Percentiles rank a stretch among this genome's conserved stretches.
phyloP scores from a whole-genome alignment of 2,113 vertebrate genomes.

The Serinus canaria region DNA sequence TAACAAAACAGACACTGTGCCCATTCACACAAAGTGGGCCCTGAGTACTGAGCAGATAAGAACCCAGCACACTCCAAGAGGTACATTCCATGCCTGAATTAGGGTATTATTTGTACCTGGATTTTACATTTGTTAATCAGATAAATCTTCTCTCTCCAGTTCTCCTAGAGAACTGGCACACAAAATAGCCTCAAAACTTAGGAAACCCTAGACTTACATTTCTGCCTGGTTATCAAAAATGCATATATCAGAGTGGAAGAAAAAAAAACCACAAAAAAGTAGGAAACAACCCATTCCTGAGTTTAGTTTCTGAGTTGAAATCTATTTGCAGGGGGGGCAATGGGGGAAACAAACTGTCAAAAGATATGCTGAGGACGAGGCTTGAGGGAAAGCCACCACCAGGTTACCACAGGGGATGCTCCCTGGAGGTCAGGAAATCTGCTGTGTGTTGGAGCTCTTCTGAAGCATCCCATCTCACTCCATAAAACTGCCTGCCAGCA shows the following conservation, averaged over 20 bases:
- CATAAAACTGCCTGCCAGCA: background rate
- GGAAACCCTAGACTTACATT: background rate
- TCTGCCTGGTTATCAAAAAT: background rate
- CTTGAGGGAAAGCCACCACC: background rate
- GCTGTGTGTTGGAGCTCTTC: background rate
- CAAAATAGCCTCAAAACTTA: background rate
- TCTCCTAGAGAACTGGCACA: background rate
- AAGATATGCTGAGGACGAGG: background rate
- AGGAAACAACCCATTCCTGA: background rate
- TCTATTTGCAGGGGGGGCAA: background rate
- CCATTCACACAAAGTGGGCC: background rate
- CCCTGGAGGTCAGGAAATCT: background rate
- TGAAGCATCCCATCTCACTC: background rate
- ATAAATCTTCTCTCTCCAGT: background rate
- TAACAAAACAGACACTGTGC: background rate
- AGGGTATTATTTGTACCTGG: background rate
- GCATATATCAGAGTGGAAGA: background rate
- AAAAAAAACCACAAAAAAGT: background rate
- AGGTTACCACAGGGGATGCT: background rate
- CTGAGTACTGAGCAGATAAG: background rate
- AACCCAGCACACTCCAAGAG: background rate
- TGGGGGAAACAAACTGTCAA: background rate
- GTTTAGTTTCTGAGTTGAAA: background rate
- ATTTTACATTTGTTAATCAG: slow-evolving; percentile 8
- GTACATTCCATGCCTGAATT: background rate